Evolutionary conservation across 2,888 invertebrate species (phyloP).

Genomic region (Agrotis puta): DNA sequence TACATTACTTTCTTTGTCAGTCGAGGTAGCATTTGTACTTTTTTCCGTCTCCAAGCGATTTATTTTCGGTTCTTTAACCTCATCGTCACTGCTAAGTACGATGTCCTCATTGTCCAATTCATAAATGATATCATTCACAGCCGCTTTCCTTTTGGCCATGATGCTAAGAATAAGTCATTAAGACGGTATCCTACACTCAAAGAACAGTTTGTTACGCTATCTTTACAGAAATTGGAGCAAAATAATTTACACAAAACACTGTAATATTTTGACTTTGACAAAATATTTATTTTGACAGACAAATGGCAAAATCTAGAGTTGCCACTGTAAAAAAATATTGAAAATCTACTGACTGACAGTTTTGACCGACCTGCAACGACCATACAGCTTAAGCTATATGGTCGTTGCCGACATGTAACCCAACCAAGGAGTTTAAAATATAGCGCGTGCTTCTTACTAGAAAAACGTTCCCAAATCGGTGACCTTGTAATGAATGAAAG

Average conservation of each 20-base stretch:
- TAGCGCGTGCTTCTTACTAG: too few relatives aligned
- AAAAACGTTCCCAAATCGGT: too few relatives aligned
- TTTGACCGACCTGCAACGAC: too few relatives aligned
- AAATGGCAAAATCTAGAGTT: background rate
- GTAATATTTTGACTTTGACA: slow-evolving; percentile 39
- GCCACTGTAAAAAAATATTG: background rate
- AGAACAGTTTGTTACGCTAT: slow-evolving; percentile 10
- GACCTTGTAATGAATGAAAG: too few relatives aligned
- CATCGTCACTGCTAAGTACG: slow-evolving; percentile 86
- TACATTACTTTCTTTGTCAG: slow-evolving; percentile 64
- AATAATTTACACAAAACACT: slow-evolving; percentile 17
- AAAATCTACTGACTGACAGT: too few relatives aligned
- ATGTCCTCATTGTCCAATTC: slow-evolving; percentile 89
- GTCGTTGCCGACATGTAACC: too few relatives aligned
- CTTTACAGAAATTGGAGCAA: slow-evolving; percentile 22
- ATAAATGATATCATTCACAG: slow-evolving; percentile 87
- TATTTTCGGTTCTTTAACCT: slow-evolving; percentile 82
- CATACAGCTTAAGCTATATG: too few relatives aligned
- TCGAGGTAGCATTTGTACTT: slow-evolving; percentile 56
- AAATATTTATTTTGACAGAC: slow-evolving; percentile 53
- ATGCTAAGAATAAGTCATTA: slow-evolving; percentile 48
- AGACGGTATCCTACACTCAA: slow-evolving; percentile 18
- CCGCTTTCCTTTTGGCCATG: slow-evolving; percentile 87
- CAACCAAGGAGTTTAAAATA: too few relatives aligned
- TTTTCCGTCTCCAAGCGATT: slow-evolving; percentile 71